Evolutionary conservation across 2,113 vertebrate species (phyloP).

Genomic region (Nymphicus hollandicus): DNA sequence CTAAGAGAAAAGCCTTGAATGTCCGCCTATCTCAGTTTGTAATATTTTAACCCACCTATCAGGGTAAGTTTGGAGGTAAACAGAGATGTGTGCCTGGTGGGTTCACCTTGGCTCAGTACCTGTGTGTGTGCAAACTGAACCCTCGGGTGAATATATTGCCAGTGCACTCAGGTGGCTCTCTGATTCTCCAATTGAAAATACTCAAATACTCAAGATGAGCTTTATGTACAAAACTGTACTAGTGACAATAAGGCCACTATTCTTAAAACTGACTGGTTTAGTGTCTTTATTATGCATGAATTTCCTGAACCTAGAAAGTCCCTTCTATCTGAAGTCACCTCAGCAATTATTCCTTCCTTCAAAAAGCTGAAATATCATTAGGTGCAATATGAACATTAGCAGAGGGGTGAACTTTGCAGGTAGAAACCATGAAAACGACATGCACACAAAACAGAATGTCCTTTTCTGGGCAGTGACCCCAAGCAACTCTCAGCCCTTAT

Average conservation of each 20-base stretch:
- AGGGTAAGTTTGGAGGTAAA: neutral
- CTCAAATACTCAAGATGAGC: neutral
- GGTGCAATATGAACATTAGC: neutral
- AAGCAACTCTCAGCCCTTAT: neutral
- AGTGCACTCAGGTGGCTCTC: neutral
- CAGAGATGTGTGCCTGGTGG: neutral
- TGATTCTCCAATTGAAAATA: neutral
- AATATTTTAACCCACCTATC: constrained; percentile 51
- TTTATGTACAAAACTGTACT: neutral
- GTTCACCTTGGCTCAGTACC: neutral
- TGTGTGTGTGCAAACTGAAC: neutral
- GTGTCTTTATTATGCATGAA: rapidly evolving
- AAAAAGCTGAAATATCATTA: neutral
- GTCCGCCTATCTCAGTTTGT: constrained; percentile 3
- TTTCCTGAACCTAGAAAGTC: neutral
- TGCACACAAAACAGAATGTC: neutral
- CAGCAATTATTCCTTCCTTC: neutral
- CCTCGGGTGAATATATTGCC: neutral
- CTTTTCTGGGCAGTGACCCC: neutral
- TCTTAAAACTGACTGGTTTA: neutral
- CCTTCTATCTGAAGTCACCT: neutral
- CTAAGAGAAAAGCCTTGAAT: constrained; percentile 65
- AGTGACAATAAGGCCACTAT: neutral
- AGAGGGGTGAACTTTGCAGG: neutral
- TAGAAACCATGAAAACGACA: neutral